A percentile compares a stretch with the other conserved stretches of the same genome.
These are phyloP conservation scores for Megalonaias nervosa DNA, from an alignment of 1,140 invertebrate species.

Conservation along the genomic window DNA sequence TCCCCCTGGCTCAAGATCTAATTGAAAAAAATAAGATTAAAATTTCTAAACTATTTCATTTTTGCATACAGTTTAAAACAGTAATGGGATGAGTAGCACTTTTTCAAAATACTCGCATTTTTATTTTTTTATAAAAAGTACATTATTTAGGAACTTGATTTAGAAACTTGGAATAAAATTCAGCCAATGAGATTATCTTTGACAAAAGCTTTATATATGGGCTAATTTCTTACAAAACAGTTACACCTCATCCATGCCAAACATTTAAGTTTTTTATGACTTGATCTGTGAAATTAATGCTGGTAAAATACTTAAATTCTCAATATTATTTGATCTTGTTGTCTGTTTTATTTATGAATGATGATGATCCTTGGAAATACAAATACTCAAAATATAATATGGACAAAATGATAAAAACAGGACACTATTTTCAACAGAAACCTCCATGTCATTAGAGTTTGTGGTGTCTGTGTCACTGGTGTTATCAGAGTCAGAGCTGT, in stretches of 20 bases:
- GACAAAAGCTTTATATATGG: too few relatives aligned
- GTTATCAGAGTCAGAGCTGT: conserved; percentile 35
- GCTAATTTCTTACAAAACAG: too few relatives aligned
- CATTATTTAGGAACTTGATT: background rate
- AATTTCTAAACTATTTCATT: background rate
- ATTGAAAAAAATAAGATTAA: conserved; percentile 33
- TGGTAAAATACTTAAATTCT: background rate
- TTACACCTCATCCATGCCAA: too few relatives aligned
- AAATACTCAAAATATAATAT: background rate
- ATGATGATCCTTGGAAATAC: background rate
- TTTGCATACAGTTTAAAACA: background rate
- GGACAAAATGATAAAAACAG: background rate
- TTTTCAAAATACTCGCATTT: too few relatives aligned
- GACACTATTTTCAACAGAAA: background rate
- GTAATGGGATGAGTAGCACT: background rate
- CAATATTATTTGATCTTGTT: background rate
- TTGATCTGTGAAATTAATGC: background rate
- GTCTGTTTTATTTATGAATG: background rate
- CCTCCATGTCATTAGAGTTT: conserved; percentile 47
- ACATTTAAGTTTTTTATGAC: too few relatives aligned
- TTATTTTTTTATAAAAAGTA: background rate
- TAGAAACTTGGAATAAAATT: background rate
- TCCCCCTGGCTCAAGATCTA: conserved; percentile 83
- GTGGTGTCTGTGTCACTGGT: conserved; percentile 40
- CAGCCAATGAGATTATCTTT: background rate